Conservation (phyloP, 2,888 invertebrate genomes). For the Chironomus riparius region DNA sequence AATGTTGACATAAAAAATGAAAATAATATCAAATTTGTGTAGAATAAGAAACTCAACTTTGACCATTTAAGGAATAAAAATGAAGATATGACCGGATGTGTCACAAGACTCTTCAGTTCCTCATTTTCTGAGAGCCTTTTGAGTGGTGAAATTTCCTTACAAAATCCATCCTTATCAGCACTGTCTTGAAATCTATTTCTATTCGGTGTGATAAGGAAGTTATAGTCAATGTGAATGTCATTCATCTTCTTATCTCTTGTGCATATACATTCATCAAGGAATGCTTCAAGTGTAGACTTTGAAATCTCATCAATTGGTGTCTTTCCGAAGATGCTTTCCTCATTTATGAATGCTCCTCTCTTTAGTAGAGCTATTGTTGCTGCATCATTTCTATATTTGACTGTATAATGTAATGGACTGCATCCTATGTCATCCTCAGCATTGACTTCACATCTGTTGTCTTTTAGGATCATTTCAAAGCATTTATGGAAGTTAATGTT, state of each 20-base stretch:
- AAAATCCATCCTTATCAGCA: conserved; percentile 16
- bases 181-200: conserved; percentile 41
- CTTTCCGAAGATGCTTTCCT: conserved; percentile 54
- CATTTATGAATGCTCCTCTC: conserved; percentile 64
- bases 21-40: conserved; percentile 63
- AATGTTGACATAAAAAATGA: conserved; percentile 57
- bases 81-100: conserved; percentile 70
- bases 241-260: conserved; percentile 58
- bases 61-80: conserved; percentile 76
- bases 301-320: conserved; percentile 65
- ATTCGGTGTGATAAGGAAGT: conserved; percentile 55
- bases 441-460: conserved; percentile 52
- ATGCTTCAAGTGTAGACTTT: conserved; percentile 58
- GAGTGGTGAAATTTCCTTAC: conserved; percentile 61
- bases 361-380: conserved; percentile 55
- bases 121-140: conserved; percentile 59
- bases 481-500: conserved; percentile 52
- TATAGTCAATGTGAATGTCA: conserved; percentile 65
- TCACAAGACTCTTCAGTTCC: conserved; percentile 58
- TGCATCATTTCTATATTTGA: conserved; percentile 57
- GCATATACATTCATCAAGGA: conserved; percentile 63
- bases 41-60: conserved; percentile 62
- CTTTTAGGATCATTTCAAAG: conserved; percentile 51
- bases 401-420: conserved; percentile 66
- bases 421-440: conserved; percentile 54